Evolutionary conservation across 2,888 invertebrate genomes (phyloP).

Genomic region (Catonia carolina): DNA sequence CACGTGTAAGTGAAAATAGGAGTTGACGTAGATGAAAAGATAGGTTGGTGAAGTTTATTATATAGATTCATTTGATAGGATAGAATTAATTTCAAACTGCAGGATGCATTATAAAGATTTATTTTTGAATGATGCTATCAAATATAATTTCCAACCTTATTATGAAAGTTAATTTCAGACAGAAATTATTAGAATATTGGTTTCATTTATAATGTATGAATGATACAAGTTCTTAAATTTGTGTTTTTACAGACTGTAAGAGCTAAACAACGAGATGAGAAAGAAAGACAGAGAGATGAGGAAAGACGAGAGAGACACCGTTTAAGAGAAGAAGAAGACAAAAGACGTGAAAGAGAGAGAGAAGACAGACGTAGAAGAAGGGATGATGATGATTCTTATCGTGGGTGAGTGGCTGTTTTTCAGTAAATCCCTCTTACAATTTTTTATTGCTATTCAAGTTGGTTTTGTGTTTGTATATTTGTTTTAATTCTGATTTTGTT

Average conservation of each 20-base stretch:
- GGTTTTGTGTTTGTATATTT: background rate
- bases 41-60: no score
- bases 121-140: no score
- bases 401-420: background rate
- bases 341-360: slow-evolving; percentile 33
- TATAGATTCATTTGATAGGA: no score
- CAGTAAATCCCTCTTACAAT: background rate
- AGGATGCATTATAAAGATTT: no score
- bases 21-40: no score
- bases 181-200: no score
- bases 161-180: no score
- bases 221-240: no score
- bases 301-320: slow-evolving; percentile 45
- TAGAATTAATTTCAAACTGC: no score
- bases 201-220: no score
- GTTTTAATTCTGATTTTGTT: background rate
- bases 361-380: slow-evolving; percentile 27
- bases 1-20: no score
- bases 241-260: slow-evolving; percentile 36
- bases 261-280: slow-evolving; percentile 47
- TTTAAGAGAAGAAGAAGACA: slow-evolving; percentile 36
- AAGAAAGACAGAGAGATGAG: slow-evolving; percentile 48
- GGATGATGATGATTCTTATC: slow-evolving; percentile 35
- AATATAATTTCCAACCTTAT: no score
- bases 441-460: background rate